Base-by-base conservation (phyloP, 2,888 invertebrate genomes). In the Mycalesis mineus region DNA sequence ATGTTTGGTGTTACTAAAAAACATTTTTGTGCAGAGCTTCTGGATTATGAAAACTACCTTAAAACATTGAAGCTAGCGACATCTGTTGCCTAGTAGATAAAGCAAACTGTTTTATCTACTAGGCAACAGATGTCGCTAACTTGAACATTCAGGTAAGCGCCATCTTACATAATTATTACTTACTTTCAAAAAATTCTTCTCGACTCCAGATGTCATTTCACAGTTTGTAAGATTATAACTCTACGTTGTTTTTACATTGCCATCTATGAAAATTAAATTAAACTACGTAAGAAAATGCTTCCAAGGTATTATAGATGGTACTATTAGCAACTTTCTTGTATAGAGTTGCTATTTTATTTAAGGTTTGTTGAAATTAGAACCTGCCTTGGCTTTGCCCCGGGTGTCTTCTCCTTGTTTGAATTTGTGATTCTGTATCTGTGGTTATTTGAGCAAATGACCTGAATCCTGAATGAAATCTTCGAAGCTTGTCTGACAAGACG, bases 381-480 rank as follows among this genome's bases (percentile, higher is more conserved):
- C n/a, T 39, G 29, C 7, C 44, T 53, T 9, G 28, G n/a, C n/a
- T n/a, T 42, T 6, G 9, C 31, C 22, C 36, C 55, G 61, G 61
- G 61, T 58, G 61, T 61, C 55, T 55, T 36, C 36, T 36, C 4
- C 36, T 11, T 36, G 36, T 36, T 36, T 36, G 9, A 11, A 11
- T 36, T 36, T 22, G 22, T 22, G 22, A 22, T 22, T 9, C 11
- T 36, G 4, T 53, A 58, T 61, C 61, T 61, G 52, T 53, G 36
- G n/a, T 36, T 17, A 33, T 49, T 29, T 40, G 55, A 61, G 55
- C 61, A 55, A 61, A 58, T 58, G 58, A 61, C 53, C 53, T 40
- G 55, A 61, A 50, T n/a, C n/a, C 49, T 55, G 49, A 58, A 31
- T 45, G 39, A 53, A 49, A 45, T 39, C 15, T 44, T 48, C 37